Evolutionary conservation across 1,140 invertebrate genomes (phyloP), one percentile per base, ranked within the genome.

Genomic region (Lasaia peninsularis): DNA sequence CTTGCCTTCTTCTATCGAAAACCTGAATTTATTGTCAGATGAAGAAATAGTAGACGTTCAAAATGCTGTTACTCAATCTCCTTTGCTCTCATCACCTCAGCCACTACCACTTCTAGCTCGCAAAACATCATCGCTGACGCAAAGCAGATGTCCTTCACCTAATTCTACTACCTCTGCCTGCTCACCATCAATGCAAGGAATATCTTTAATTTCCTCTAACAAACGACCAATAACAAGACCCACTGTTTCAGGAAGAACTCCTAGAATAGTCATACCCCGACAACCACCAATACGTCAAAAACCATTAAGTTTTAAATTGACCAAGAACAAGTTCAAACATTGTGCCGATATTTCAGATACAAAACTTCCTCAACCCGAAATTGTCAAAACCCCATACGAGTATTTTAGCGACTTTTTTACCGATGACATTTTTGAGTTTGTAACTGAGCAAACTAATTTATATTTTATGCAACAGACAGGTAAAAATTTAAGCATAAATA

Each of bases 71-170:
- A 35, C 33, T 1, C 33, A 35, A 35, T 35, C 33, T 35, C 33
- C 11, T 35, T n/a, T 35, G 9, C 33, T 35, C 0, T 11, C 11
- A 1, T n/a, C 33, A 35, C 33, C 33, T 35, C 33, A 35, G 11
- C 33, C 33, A 35, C 33, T n/a, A 35, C 33, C 33, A 35, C 33
- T 35, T 35, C 33, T 35, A 35, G 33, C 33, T 35, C 33, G 33
- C 9, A 35, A 35, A 35, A n/a, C 33, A 35, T n/a, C 33, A 35
- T 33, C 32, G 7, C 7, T 33, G 32, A 35, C 11, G 11, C 33
- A 35, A 35, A 11, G 1, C 33, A 4, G 11, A 3, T 35, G 3
- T 35, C n/a, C n/a, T n/a, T 35, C 10, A 4, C 2, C 21, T n/a
- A 35, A 0, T n/a, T 35, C 33, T n/a, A 11, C n/a, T n/a, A n/a